Conservation (phyloP, 2,888 invertebrate species). For the Lycia hirtaria region DNA sequence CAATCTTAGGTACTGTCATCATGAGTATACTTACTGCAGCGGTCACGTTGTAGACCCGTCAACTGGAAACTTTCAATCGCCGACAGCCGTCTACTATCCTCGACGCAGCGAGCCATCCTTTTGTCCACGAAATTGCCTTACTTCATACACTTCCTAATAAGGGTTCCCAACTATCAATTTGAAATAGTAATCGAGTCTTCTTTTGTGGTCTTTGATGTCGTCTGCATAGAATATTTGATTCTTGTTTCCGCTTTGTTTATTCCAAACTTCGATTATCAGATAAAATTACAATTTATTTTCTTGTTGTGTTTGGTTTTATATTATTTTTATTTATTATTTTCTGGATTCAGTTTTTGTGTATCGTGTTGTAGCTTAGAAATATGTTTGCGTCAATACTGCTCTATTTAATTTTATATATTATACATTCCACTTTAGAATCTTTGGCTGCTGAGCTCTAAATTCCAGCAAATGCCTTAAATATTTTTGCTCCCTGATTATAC, state of each 20-base stretch:
- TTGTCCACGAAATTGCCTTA: conserved; percentile 83
- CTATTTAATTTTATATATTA: too few relatives aligned
- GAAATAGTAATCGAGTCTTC: conserved; percentile 71
- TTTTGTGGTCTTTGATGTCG: conserved; percentile 76
- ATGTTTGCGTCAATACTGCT: too few relatives aligned
- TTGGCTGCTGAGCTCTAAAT: too few relatives aligned
- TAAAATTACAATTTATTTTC: conserved; percentile 48
- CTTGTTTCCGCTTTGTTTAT: conserved; percentile 56
- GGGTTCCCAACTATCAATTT: conserved; percentile 78
- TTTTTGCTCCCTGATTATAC: too few relatives aligned
- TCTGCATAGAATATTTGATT: conserved; percentile 65
- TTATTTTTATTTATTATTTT: too few relatives aligned
- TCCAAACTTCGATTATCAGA: conserved; percentile 48
- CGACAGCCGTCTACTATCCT: conserved; percentile 58
- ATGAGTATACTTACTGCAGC: neutral
- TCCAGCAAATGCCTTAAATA: too few relatives aligned
- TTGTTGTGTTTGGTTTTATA: conserved; percentile 23
- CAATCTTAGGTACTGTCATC: conserved; percentile 12
- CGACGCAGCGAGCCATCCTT: conserved; percentile 67
- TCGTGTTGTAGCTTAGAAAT: too few relatives aligned
- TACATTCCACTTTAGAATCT: too few relatives aligned
- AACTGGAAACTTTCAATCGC: conserved; percentile 79
- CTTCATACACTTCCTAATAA: conserved; percentile 77
- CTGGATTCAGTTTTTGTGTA: too few relatives aligned
- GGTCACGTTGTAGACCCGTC: conserved; percentile 49